Evolutionary conservation across 2,797 vertebrate genomes (phyloP).

Genomic region (Heterohyrax brucei): DNA sequence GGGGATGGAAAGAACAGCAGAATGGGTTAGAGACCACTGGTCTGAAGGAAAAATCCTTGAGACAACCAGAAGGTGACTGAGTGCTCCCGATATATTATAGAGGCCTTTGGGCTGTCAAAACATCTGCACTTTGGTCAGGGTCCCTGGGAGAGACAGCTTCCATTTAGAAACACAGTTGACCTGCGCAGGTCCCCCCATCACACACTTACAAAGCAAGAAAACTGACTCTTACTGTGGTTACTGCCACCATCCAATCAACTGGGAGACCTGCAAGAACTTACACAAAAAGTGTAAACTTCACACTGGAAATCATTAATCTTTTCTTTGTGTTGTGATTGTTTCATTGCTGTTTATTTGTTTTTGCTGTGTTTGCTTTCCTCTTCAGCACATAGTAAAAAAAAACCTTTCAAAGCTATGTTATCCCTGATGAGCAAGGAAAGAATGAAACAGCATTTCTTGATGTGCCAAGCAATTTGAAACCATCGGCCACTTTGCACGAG

Average conservation of each 20-base stretch:
- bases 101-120: background rate
- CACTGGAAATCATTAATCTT: background rate
- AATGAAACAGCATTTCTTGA: slow-evolving; percentile 16
- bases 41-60: slow-evolving; percentile 7
- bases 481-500: too few species aligned
- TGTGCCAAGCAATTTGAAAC: background rate
- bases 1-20: slow-evolving; percentile 12
- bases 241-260: background rate
- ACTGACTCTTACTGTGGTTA: background rate
- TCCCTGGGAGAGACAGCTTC: background rate
- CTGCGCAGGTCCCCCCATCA: background rate
- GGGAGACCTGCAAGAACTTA: slow-evolving; percentile 19
- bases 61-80: background rate
- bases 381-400: background rate
- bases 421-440: slow-evolving; percentile 31
- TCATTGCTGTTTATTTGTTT: background rate
- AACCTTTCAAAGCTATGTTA: background rate
- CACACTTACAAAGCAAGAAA: slow-evolving; percentile 55
- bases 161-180: background rate
- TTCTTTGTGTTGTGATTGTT: background rate
- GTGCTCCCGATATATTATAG: slow-evolving; percentile 6
- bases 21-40: background rate
- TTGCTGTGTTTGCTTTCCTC: slow-evolving; percentile 23
- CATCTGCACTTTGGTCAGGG: background rate
- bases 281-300: background rate